Percentiles rank a stretch among this genome's conserved stretches.
These are phyloP conservation scores for Trichoplusia ni DNA, from an alignment of 1,140 invertebrate species.

Conservation along the genomic window DNA sequence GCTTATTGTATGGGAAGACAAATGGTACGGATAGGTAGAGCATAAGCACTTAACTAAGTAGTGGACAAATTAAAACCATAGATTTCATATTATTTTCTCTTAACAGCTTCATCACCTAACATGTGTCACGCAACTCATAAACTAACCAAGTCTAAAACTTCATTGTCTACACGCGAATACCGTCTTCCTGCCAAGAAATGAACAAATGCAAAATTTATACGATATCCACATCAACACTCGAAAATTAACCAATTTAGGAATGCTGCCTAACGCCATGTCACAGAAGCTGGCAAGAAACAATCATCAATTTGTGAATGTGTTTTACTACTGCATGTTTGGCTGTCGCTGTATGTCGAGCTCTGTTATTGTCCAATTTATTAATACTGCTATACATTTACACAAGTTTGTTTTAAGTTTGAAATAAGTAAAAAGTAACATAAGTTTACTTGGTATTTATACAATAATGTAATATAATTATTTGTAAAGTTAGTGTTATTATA, in stretches of 20 bases:
- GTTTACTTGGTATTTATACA: background rate
- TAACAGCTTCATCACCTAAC: slow-evolving; percentile 30
- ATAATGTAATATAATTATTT: slow-evolving; percentile 7
- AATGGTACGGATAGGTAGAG: slow-evolving; percentile 4
- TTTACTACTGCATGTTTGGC: slow-evolving; percentile 72
- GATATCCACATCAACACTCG: slow-evolving; percentile 52
- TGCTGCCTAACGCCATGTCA: slow-evolving; percentile 68
- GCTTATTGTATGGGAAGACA: slow-evolving; percentile 15
- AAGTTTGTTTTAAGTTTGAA: slow-evolving; percentile 9
- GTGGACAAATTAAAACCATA: background rate
- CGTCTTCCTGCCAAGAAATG: slow-evolving; percentile 74
- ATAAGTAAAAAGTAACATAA: slow-evolving; percentile 11
- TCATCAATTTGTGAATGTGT: slow-evolving; percentile 69
- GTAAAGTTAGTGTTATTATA: slow-evolving; percentile 7
- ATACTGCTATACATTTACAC: slow-evolving; percentile 37
- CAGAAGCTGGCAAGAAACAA: slow-evolving; percentile 56
- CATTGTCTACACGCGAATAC: slow-evolving; percentile 65
- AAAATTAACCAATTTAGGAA: slow-evolving; percentile 67
- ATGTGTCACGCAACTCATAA: slow-evolving; percentile 15
- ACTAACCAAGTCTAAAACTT: slow-evolving; percentile 34
- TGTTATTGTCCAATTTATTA: slow-evolving; percentile 45
- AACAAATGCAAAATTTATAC: slow-evolving; percentile 47
- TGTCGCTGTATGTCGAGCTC: slow-evolving; percentile 71
- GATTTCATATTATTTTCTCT: background rate
- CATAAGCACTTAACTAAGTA: slow-evolving; percentile 27